Base-by-base conservation (phyloP, 2,797 vertebrate species). In the Ispidina lecontei region DNA sequence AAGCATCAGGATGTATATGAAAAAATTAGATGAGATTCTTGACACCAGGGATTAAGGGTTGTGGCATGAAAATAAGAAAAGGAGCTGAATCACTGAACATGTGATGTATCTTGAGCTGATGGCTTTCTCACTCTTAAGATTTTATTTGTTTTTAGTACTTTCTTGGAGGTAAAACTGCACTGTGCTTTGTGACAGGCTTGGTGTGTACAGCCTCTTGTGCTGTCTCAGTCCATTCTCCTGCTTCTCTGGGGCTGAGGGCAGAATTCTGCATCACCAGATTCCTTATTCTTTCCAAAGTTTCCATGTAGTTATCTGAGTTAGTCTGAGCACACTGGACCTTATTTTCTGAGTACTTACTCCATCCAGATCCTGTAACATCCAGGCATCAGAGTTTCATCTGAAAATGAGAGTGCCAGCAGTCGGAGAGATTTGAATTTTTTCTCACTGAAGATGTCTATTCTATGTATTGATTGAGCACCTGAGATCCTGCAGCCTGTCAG, bases 11-110 rank as follows among this genome's bases (percentile, higher is more conserved):
- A 46, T 28, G 55, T 47, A 58, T 79, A 88, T 69, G 44, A 80
- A 94, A 93, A 87, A 90, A 93, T 90, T 67, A 87, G 85, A 96
- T 93, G 95, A 91, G 91, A 72, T 91, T 94, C 93, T 90, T 96
- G 81, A 94, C 96, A 94, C 69, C 60, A 49, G 79, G 91, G 96
- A 92, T 95, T 84, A 90, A 69, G 37, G 69, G 70, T 94, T 71
- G 87, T 87, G 49, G 77, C 82, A 90, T 8, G 47, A 94, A 95
- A 96, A 94, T 95, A 95, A 91, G 56, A 77, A 78, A 55, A 76
- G 76, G 84, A 88, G 81, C 49, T 86, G 63, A 92, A 49, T 76
- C 33, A 47, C 85, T 70, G 58, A 94, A 54, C 41, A 59, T 9
- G 13, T 86, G 74, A 33, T 63, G 44, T 70, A 39, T 92, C 69